Percentiles rank a stretch among this genome's conserved stretches.
Evolutionary conservation across 2,113 vertebrate genomes (phyloP).

Genomic region (Malurus melanocephalus): DNA sequence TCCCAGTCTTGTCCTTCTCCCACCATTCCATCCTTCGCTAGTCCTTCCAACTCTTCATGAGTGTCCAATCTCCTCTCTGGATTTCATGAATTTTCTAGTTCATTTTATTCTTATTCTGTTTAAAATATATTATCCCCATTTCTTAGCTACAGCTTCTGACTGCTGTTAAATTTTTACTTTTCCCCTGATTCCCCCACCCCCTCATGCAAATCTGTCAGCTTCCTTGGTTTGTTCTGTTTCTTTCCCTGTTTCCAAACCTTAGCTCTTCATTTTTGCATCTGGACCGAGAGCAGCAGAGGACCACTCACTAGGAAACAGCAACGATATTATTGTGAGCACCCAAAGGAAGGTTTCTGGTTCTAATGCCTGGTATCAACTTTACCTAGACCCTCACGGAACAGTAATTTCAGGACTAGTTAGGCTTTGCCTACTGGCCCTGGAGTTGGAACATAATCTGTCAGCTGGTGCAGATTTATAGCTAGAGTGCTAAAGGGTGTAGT

Average conservation of each 20-base stretch:
- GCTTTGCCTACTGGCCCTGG: not conserved
- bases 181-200: not conserved
- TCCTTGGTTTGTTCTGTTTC: not conserved
- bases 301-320: not conserved
- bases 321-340: not conserved
- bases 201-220: not conserved
- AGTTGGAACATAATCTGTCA: not conserved
- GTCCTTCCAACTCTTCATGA: not conserved
- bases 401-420: not conserved
- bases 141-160: not conserved
- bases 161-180: constrained; percentile 26
- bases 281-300: not conserved
- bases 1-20: not conserved
- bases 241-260: not conserved
- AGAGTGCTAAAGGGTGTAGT: not conserved
- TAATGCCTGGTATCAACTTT: not conserved
- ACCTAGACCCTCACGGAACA: not conserved
- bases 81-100: not conserved
- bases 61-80: not conserved
- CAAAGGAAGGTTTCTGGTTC: not conserved
- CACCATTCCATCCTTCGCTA: not conserved
- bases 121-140: not conserved
- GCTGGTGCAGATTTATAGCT: not conserved
- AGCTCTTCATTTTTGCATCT: not conserved
- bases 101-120: not conserved